Evolutionary conservation across 2,888 invertebrate species (phyloP).

Genomic region (Chrysina gloriosa): DNA sequence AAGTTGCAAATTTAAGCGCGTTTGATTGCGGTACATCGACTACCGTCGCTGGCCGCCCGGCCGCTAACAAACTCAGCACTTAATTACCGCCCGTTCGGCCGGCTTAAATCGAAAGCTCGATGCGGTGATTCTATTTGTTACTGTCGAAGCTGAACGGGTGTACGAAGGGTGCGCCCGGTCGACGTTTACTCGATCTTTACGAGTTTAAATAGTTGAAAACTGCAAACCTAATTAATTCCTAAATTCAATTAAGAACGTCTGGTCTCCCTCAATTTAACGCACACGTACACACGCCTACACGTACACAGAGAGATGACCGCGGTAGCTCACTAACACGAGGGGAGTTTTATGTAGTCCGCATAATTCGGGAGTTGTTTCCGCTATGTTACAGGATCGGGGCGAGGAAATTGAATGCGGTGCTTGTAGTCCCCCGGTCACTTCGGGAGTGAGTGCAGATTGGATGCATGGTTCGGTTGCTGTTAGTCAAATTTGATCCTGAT

Average conservation of each 20-base stretch:
- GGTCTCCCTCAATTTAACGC: conserved; percentile 43
- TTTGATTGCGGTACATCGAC: conserved; percentile 7
- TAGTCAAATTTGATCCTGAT: conserved; percentile 1
- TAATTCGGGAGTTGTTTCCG: conserved; percentile 46
- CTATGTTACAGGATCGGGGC: conserved; percentile 9
- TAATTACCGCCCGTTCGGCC: conserved; percentile 21
- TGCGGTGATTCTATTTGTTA: neutral
- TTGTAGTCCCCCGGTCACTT: too few relatives aligned
- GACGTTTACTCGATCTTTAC: conserved; percentile 49
- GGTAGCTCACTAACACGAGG: too few relatives aligned
- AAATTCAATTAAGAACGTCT: conserved; percentile 57
- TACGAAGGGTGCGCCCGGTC: neutral
- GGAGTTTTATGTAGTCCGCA: too few relatives aligned
- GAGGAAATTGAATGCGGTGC: too few relatives aligned
- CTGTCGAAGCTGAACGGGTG: neutral
- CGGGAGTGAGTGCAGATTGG: neutral
- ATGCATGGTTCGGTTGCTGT: conserved; percentile 4
- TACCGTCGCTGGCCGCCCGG: neutral
- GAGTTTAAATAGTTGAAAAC: conserved; percentile 55
- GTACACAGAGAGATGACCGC: neutral
- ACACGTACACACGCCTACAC: conserved; percentile 51
- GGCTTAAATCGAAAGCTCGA: neutral
- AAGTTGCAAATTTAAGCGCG: conserved; percentile 19
- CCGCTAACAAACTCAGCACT: conserved; percentile 29
- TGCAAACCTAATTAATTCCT: conserved; percentile 57